A percentile compares a stretch with the other conserved stretches of the same genome.
These are phyloP conservation scores for Phytoseiulus persimilis DNA, from an alignment of 2,888 invertebrate genomes.

Conservation along the genomic window DNA sequence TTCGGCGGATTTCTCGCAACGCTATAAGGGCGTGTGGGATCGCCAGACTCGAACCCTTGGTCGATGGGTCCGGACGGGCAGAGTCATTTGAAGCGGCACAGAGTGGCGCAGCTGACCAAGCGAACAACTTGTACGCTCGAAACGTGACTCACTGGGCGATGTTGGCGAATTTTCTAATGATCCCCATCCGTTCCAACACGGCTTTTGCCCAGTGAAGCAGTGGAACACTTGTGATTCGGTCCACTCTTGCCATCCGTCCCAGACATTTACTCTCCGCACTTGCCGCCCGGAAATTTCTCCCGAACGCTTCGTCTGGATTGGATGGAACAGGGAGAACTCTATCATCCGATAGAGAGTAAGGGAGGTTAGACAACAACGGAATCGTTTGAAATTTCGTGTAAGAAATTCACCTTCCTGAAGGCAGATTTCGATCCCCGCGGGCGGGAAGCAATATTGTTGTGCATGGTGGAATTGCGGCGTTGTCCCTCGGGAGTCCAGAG, in stretches of 20 bases:
- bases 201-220: neutral
- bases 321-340: too few species aligned
- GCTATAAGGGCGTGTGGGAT: neutral
- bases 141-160: neutral
- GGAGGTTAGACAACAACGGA: too few species aligned
- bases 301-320: too few species aligned
- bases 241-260: neutral
- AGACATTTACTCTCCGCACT: neutral
- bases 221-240: neutral
- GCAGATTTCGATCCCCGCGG: too few species aligned
- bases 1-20: neutral
- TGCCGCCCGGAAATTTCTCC: neutral
- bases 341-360: too few species aligned
- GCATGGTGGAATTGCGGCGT: neutral
- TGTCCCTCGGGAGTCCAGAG: neutral
- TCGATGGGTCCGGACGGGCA: neutral
- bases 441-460: too few species aligned
- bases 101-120: neutral
- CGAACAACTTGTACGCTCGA: neutral
- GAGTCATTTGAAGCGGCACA: neutral
- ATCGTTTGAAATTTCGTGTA: too few species aligned
- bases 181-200: neutral
- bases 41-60: neutral
- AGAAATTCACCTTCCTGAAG: too few species aligned
- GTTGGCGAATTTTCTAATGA: neutral